These are phyloP conservation scores for Monopterus albus DNA, from an alignment of 2,113 vertebrate species.

Conservation along the genomic window DNA sequence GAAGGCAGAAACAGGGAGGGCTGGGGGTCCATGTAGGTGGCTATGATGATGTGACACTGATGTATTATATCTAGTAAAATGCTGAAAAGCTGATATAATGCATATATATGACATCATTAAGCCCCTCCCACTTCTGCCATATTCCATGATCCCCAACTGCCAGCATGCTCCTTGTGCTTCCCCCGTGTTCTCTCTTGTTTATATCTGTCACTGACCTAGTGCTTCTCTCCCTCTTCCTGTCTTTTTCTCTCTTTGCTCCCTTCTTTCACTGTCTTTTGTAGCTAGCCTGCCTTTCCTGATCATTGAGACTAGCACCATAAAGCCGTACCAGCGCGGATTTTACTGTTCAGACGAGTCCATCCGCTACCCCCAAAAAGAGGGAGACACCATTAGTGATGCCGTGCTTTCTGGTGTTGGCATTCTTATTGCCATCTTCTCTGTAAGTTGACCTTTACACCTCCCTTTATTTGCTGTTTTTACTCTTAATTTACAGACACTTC, in stretches of 20 bases:
- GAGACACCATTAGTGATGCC: slow-evolving; percentile 96
- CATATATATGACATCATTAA: slow-evolving; percentile 31
- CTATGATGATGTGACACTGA: slow-evolving; percentile 16
- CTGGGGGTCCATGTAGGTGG: slow-evolving; percentile 47
- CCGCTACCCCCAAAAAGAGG: slow-evolving; percentile 93
- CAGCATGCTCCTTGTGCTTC: slow-evolving; percentile 72
- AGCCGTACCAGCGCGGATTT: slow-evolving; percentile 90
- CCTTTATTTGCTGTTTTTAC: slow-evolving; percentile 42
- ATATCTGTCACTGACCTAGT: slow-evolving; percentile 78
- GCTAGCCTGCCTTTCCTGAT: slow-evolving; percentile 98
- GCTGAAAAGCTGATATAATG: not conserved
- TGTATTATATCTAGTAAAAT: not conserved
- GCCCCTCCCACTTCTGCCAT: slow-evolving; percentile 48
- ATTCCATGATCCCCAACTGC: slow-evolving; percentile 65
- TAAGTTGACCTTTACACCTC: slow-evolving; percentile 82
- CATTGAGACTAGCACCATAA: slow-evolving; percentile 97
- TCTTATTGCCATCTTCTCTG: slow-evolving; percentile 94
- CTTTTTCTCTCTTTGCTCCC: slow-evolving; percentile 55
- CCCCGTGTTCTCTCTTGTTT: slow-evolving; percentile 62
- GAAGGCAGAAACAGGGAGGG: slow-evolving; percentile 46
- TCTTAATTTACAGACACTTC: slow-evolving; percentile 10
- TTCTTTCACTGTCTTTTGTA: slow-evolving; percentile 76
- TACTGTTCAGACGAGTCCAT: slow-evolving; percentile 92
- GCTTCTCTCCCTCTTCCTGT: slow-evolving; percentile 62
- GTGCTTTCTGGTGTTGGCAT: slow-evolving; percentile 96